Base-by-base conservation (phyloP, 2,888 invertebrate species). In the Tipula lateralis region DNA sequence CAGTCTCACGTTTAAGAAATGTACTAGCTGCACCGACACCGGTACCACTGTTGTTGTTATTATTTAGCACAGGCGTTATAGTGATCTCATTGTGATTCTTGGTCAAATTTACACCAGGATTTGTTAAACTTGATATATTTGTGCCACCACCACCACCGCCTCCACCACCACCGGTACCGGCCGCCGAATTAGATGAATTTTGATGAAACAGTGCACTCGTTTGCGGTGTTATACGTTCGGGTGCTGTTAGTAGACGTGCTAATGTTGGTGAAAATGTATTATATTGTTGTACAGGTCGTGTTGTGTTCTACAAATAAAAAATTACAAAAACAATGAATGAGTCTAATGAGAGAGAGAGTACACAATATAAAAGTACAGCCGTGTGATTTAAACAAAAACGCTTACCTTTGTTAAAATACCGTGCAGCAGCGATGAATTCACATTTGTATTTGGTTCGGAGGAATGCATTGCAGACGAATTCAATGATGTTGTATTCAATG, bases 241-340 rank as follows among this genome's bases (percentile, higher is more conserved):
- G 92, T 85, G 95, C 95, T 86, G 95, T 96, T 87, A 96, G 92
- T 87, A 96, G 92, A 90, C 95, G 92, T 87, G 95, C 95, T 90
- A 96, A 92, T 87, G 96, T 96, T 86, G 95, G 95, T 87, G 95
- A 95, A 50, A 87, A 87, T 82, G 86, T 86, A 86, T 86, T 83
- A 34, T 83, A 83, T 24, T 34, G 32, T 34, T 83, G 86, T 29
- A 86, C 84, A 82, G 86, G 86, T 29, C 44, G 84, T 50, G 24
- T 34, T 84, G 85, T 66, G 36, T 81, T 84, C 84, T 85, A 44
- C 80, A 32, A 84, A 84, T 34, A 36, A 44, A 84, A n/a, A 44
- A 83, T 83, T 39, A 82, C 32, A 82, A 82, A 82, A 82, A 82
- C 29, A 84, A 85, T 86, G 85, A 82, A 81, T 82, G 66, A 66